Percentiles rank a stretch among this genome's conserved stretches.
Conservation (phyloP, 2,888 invertebrate genomes). For the Orchestes rusci region DNA sequence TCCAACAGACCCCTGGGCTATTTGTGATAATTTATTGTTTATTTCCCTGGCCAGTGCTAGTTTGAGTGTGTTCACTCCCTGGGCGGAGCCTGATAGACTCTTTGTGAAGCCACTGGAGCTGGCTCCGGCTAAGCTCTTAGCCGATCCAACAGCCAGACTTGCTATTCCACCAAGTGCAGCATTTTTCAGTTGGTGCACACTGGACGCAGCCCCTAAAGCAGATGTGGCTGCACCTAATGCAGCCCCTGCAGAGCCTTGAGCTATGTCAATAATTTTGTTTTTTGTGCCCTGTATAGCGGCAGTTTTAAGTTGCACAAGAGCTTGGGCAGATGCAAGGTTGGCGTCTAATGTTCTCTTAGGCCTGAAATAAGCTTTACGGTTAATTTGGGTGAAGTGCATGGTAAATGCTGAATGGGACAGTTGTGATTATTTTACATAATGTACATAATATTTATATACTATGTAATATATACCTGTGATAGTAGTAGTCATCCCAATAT, state of each 20-base stretch:
- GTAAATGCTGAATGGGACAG: not conserved
- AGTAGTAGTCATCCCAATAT: slow-evolving; percentile 15
- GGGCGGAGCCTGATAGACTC: slow-evolving; percentile 6
- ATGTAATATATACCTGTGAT: slow-evolving; percentile 9
- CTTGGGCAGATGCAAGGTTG: slow-evolving; percentile 13
- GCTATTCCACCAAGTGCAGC: slow-evolving; percentile 1
- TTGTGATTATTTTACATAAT: not conserved
- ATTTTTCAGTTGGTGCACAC: slow-evolving; percentile 10
- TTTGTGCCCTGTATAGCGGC: slow-evolving; percentile 13
- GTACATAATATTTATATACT: not conserved
- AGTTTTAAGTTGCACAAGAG: slow-evolving; percentile 10
- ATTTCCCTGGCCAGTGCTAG: not conserved
- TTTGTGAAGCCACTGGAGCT: slow-evolving; percentile 2
- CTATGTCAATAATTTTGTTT: slow-evolving; percentile 14
- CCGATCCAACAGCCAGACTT: not conserved
- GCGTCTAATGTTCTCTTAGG: slow-evolving; percentile 14
- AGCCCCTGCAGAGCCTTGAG: slow-evolving; percentile 5
- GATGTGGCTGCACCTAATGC: not conserved
- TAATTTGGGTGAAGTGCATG: slow-evolving; percentile 2
- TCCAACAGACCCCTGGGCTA: slow-evolving; percentile 9
- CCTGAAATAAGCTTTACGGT: slow-evolving; percentile 11
- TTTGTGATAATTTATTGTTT: slow-evolving; percentile 5
- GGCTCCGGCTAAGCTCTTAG: not conserved
- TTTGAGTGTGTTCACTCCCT: slow-evolving; percentile 7
- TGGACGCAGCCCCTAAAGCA: slow-evolving; percentile 10